Base-by-base conservation (phyloP, 2,888 invertebrate species). In the Ptycholaimellus sp. region DNA sequence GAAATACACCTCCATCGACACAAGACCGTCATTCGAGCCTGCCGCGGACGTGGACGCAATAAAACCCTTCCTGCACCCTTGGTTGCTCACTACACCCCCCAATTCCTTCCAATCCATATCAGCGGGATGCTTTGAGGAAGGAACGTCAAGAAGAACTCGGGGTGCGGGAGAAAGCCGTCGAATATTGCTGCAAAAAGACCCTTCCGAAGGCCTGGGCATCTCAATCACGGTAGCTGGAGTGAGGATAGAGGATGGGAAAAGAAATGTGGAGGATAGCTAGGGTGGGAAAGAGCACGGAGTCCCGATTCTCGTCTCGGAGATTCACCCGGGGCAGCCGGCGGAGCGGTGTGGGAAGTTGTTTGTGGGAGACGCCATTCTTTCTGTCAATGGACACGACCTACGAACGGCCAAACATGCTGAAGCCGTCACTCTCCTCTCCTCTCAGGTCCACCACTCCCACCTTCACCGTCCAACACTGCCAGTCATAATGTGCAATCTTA, bases 251-350 rank as follows among this genome's bases (percentile, higher is more conserved):
- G 6, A n/a, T 27, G 35, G n/a, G 18, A 11, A n/a, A 31, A 30
- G 21, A 29, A 25, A 17, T 20, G 11, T 17, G 16, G 29, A 27
- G 11, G 17, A 35, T 31, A 35, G 28, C 18, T 16, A 78, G 77
- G 78, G 79, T 37, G 79, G 79, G 1, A 69, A 74, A 43, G 80
- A 80, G 56, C 79, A 80, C 61, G 78, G 78, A 14, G 75, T 79
- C 28, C 79, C 79, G 1, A 76, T 80, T 46, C 62, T 80, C 41
- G 75, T 80, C 51, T 78, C 78, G 1, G 79, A 79, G 62, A 68
- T 80, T 54, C 69, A 70, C 42, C 69, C 70, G 39, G 72, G 73
- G 47, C 76, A 77, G 43, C 76, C 78, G 38, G 78, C 78, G 30
- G 73, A 74, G 42, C 61, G 73, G 44, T 73, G 72, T 40, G 70